Conservation (phyloP, 2,797 vertebrate species). For the Hipposideros larvatus region DNA sequence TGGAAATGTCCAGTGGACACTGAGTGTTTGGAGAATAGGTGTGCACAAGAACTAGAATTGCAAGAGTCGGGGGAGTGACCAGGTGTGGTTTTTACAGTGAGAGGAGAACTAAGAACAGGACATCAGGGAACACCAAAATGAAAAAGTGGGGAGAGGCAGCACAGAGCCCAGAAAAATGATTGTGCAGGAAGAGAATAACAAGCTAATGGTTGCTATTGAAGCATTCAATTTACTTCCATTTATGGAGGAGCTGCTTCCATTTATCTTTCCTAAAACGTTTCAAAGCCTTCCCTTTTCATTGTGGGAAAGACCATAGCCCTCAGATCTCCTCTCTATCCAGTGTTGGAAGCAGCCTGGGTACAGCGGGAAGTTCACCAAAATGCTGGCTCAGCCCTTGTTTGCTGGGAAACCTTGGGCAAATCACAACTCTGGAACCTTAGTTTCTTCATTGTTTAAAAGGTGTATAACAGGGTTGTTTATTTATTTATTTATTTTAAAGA, state of each 20-base stretch:
- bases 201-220: neutral
- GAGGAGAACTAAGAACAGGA: neutral
- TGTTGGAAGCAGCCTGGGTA: neutral
- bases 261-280: neutral
- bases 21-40: neutral
- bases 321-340: neutral
- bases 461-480: neutral
- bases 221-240: neutral
- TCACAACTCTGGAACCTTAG: neutral
- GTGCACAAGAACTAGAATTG: neutral
- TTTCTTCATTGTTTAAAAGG: neutral
- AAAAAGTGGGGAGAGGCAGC: neutral
- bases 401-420: neutral
- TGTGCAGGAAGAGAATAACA: neutral
- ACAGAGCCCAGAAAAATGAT: neutral
- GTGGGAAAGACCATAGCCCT: neutral
- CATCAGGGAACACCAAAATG: neutral
- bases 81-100: neutral
- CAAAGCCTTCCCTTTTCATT: neutral
- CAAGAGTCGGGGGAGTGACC: neutral
- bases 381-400: neutral
- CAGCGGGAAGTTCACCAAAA: neutral
- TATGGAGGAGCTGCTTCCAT: neutral
- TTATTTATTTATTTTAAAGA: too few species aligned
- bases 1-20: neutral